phyloP scores from a whole-genome alignment of 2,888 invertebrate species.

The Orchestes rusci region DNA sequence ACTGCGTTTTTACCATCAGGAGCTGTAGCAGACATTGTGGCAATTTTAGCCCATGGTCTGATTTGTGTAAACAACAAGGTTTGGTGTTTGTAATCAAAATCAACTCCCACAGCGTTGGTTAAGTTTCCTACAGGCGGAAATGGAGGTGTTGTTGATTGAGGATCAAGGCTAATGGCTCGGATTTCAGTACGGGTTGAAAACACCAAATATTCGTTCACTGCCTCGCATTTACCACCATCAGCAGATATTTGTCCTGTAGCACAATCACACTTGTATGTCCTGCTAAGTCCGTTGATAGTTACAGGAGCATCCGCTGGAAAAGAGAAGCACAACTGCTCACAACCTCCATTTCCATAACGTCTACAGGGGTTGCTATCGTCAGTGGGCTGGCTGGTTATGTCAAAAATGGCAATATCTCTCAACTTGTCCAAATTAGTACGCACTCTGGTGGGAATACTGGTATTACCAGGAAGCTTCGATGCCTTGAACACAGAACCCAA shows the following conservation, averaged over 20 bases:
- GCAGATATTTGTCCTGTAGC: slow-evolving; percentile 72
- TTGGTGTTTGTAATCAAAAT: slow-evolving; percentile 87
- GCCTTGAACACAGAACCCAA: slow-evolving; percentile 76
- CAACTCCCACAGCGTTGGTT: slow-evolving; percentile 90
- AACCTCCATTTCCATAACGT: slow-evolving; percentile 70
- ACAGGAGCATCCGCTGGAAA: slow-evolving; percentile 57
- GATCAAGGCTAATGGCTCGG: slow-evolving; percentile 82
- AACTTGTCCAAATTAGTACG: slow-evolving; percentile 79
- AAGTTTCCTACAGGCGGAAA: slow-evolving; percentile 79
- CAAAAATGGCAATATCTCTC: slow-evolving; percentile 87
- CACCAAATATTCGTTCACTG: slow-evolving; percentile 82
- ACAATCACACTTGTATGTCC: slow-evolving; percentile 77
- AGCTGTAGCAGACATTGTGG: slow-evolving; percentile 66
- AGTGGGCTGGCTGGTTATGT: slow-evolving; percentile 77
- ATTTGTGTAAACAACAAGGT: slow-evolving; percentile 90
- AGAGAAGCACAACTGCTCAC: slow-evolving; percentile 94
- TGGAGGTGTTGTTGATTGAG: slow-evolving; percentile 71
- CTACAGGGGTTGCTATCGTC: slow-evolving; percentile 78
- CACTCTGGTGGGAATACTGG: slow-evolving; percentile 60
- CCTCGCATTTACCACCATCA: slow-evolving; percentile 65
- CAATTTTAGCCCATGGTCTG: slow-evolving; percentile 83
- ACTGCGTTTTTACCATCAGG: slow-evolving; percentile 58
- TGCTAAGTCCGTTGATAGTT: slow-evolving; percentile 24
- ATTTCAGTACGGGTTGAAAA: slow-evolving; percentile 94
- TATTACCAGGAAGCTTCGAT: slow-evolving; percentile 69